phyloP scores from a whole-genome alignment of 2,888 invertebrate genomes.

The Agelastica alni region DNA sequence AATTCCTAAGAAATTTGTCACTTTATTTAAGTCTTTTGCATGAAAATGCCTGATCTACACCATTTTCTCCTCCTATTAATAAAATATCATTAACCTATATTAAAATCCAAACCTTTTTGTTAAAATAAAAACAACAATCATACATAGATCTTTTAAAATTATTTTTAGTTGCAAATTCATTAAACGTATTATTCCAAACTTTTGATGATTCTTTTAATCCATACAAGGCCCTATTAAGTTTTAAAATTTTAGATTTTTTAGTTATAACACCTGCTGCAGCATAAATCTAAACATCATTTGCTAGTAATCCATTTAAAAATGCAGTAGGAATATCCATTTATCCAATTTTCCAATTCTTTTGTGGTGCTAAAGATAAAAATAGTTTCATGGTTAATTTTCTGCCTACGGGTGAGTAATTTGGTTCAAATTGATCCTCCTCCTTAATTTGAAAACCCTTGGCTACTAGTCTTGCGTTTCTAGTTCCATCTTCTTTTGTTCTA shows the following conservation, averaged over 20 bases:
- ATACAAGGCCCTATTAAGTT: constrained; percentile 21
- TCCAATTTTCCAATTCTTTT: constrained; percentile 15
- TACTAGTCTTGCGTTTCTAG: constrained; percentile 26
- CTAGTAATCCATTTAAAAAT: constrained; percentile 31
- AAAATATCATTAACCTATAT: constrained; percentile 29
- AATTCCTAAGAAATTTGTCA: constrained; percentile 29
- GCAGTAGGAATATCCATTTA: constrained; percentile 27
- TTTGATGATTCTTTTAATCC: constrained; percentile 18
- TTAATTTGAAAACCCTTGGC: constrained; percentile 25
- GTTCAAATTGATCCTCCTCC: constrained; percentile 14
- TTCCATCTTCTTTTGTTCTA: constrained; percentile 28
- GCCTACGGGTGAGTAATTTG: constrained; percentile 16
- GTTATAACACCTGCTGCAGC: constrained; percentile 17
- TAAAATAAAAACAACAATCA: constrained; percentile 30
- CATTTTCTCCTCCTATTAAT: constrained; percentile 15
- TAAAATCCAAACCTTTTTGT: constrained; percentile 21
- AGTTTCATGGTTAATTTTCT: constrained; percentile 15
- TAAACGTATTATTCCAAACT: constrained; percentile 27
- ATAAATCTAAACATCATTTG: constrained; percentile 22
- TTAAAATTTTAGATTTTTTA: not conserved
- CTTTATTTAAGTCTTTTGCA: constrained; percentile 20
- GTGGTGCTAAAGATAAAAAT: not conserved
- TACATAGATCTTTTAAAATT: constrained; percentile 24
- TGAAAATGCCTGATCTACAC: constrained; percentile 22
- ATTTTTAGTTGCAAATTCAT: constrained; percentile 25